Conservation (phyloP, 2,113 vertebrate genomes). For the Egretta garzetta region DNA sequence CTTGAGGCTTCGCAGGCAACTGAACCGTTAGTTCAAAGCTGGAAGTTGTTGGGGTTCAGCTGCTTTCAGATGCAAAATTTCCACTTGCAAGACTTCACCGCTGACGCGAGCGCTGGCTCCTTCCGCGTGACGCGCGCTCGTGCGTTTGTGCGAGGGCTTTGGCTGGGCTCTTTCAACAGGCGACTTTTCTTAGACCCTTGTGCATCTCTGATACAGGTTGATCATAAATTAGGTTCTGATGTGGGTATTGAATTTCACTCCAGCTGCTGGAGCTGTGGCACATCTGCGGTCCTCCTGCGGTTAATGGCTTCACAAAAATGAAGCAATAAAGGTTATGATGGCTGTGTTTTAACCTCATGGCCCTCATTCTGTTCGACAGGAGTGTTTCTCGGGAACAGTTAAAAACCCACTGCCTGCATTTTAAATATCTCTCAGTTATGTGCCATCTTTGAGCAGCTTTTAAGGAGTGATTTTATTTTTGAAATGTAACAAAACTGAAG, state of each 20-base stretch:
- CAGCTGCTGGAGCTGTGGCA: slow-evolving; percentile 56
- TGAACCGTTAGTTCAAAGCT: rapidly evolving
- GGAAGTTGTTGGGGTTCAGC: not conserved
- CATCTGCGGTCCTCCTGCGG: slow-evolving; percentile 71
- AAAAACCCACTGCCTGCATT: slow-evolving; percentile 29
- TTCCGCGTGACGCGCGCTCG: rapidly evolving
- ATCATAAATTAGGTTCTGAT: slow-evolving; percentile 65
- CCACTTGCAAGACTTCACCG: not conserved
- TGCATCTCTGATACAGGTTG: slow-evolving; percentile 8
- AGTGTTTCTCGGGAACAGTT: slow-evolving; percentile 36
- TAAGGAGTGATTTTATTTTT: not conserved
- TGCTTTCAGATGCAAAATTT: not conserved
- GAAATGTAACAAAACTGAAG: not conserved
- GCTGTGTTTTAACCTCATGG: slow-evolving; percentile 72
- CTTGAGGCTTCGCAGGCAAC: not conserved
- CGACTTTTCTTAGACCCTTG: not conserved
- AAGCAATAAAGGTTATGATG: slow-evolving; percentile 73
- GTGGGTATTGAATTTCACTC: slow-evolving; percentile 64
- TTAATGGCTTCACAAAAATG: slow-evolving; percentile 69
- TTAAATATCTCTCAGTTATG: slow-evolving; percentile 8
- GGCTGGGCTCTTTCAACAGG: not conserved
- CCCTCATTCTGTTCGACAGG: slow-evolving; percentile 38
- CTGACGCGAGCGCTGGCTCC: rapidly evolving
- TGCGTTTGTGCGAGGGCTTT: not conserved
- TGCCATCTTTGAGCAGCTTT: not conserved